Evolutionary conservation across 2,113 vertebrate species (phyloP).

Genomic region (Acrocephalus arundinaceus): DNA sequence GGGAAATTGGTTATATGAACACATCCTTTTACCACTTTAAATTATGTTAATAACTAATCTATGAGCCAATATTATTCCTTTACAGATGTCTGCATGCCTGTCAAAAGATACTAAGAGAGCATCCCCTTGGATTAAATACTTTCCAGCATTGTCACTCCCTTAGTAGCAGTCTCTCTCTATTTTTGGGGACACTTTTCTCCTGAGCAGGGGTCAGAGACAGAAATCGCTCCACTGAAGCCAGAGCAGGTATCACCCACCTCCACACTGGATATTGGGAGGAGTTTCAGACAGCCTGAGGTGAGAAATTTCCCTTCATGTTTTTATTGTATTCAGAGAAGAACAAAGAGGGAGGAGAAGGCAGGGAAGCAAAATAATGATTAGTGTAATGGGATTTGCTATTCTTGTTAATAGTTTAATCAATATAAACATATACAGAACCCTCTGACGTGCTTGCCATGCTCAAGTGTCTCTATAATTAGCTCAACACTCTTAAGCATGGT

Average conservation of each 20-base stretch:
- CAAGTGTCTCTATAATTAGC: neutral
- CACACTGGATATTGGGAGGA: accelerated
- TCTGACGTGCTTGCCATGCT: neutral
- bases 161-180: neutral
- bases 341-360: neutral
- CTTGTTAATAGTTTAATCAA: slow-evolving; percentile 27
- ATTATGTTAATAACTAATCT: neutral
- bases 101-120: neutral
- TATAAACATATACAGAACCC: neutral
- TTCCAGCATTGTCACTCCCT: neutral
- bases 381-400: slow-evolving; percentile 23
- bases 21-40: neutral
- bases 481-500: neutral
- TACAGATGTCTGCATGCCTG: neutral
- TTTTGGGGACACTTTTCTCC: neutral
- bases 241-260: neutral
- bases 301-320: neutral
- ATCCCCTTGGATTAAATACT: neutral
- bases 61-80: neutral
- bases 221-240: neutral
- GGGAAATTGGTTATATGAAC: neutral
- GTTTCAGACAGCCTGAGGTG: neutral
- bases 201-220: neutral
- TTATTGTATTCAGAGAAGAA: neutral
- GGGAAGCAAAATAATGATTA: neutral